Evolutionary conservation across 2,113 vertebrate genomes (phyloP).

Genomic region (Antechinus flavipes): DNA sequence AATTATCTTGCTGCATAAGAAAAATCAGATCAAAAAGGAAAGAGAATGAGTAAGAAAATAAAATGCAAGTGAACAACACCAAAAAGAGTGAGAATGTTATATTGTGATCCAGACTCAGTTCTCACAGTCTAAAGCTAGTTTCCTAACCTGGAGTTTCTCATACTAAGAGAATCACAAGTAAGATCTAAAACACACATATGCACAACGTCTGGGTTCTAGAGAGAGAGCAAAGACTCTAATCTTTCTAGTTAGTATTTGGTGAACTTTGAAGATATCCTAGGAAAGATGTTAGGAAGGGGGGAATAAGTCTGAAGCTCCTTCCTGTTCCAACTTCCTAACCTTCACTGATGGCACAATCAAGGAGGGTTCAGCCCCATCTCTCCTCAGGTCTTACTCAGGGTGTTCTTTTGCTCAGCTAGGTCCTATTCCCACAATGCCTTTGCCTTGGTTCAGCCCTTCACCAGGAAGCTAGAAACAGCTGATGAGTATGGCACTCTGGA

Average conservation of each 20-base stretch:
- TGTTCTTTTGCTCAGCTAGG: background rate
- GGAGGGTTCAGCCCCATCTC: background rate
- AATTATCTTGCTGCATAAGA: too few species aligned
- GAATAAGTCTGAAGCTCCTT: background rate
- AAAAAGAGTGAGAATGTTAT: too few species aligned
- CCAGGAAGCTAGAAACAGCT: background rate
- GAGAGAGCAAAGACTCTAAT: background rate
- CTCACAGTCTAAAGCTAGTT: background rate
- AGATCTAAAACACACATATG: background rate
- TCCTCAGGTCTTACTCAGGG: background rate
- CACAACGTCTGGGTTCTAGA: background rate
- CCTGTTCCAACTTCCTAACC: background rate
- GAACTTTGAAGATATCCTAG: background rate
- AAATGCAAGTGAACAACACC: too few species aligned
- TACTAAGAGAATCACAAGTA: background rate
- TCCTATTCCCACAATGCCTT: background rate
- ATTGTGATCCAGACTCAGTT: too few species aligned
- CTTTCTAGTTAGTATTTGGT: background rate
- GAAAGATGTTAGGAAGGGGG: background rate
- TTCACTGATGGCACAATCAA: background rate
- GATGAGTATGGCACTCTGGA: background rate
- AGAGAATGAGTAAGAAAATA: too few species aligned
- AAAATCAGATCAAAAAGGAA: too few species aligned
- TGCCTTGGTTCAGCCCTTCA: background rate
- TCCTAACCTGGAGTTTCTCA: background rate